A percentile compares a stretch with the other conserved stretches of the same genome.
phyloP scores from a whole-genome alignment of 2,888 invertebrate genomes.

The Phasia obesa region DNA sequence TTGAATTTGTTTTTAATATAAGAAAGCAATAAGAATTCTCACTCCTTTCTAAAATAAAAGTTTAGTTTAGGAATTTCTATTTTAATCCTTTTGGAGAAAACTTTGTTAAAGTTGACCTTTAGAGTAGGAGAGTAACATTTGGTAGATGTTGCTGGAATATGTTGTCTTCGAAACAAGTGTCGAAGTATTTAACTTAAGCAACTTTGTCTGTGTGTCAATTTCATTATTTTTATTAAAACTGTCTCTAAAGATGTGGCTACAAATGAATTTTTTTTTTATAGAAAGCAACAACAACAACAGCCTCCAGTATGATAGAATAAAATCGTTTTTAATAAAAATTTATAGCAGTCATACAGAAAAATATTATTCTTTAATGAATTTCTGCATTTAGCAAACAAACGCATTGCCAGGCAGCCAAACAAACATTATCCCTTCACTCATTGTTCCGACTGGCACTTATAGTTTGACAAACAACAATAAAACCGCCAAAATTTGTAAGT shows the following conservation, averaged over 20 bases:
- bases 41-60: background rate
- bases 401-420: conserved; percentile 8
- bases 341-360: background rate
- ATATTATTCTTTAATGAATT: background rate
- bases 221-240: background rate
- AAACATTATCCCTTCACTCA: conserved; percentile 13
- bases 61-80: conserved; percentile 12
- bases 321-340: conserved; percentile 6
- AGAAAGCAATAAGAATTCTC: background rate
- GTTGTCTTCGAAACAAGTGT: conserved; percentile 29
- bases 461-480: conserved; percentile 63
- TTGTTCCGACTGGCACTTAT: conserved; percentile 46
- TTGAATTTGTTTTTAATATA: no score
- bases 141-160: background rate
- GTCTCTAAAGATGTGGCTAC: conserved; percentile 36
- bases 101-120: conserved; percentile 28
- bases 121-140: background rate
- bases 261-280: conserved; percentile 16
- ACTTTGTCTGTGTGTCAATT: conserved; percentile 25
- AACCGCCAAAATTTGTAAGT: conserved; percentile 66
- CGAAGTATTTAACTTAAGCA: conserved; percentile 48
- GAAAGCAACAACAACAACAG: background rate
- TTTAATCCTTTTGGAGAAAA: conserved; percentile 13
- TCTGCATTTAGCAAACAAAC: background rate
- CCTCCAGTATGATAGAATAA: conserved; percentile 4